These are phyloP conservation scores for Tyrophagus putrescentiae DNA, from an alignment of 1,140 invertebrate species.

Conservation along the genomic window DNA sequence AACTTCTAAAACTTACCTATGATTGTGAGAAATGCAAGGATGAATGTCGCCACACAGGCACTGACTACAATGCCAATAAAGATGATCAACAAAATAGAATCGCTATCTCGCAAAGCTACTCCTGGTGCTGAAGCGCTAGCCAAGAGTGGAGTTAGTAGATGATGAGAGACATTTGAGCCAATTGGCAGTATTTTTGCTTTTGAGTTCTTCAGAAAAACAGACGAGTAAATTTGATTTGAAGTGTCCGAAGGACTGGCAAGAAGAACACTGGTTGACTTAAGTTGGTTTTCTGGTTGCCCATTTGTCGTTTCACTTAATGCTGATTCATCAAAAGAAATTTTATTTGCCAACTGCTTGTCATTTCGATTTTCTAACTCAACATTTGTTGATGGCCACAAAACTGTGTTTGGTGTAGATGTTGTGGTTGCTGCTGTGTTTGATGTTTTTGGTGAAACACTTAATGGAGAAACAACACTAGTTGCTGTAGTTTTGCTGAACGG, in stretches of 20 bases:
- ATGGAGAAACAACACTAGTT: background rate
- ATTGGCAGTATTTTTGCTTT: constrained; percentile 5
- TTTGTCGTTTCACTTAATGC: background rate
- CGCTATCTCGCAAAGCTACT: background rate
- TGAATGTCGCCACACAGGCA: constrained; percentile 9
- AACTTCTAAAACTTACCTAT: background rate
- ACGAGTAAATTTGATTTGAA: background rate
- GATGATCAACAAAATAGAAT: constrained; percentile 14
- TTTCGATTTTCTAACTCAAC: background rate
- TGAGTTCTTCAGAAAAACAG: constrained; percentile 11
- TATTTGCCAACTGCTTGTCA: background rate
- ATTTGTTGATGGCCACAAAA: background rate
- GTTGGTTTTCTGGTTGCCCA: background rate
- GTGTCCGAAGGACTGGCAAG: background rate
- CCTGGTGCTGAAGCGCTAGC: background rate
- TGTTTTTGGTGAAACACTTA: background rate
- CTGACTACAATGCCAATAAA: constrained; percentile 19
- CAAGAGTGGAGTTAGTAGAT: background rate
- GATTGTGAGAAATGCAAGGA: constrained; percentile 11
- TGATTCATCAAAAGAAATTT: background rate
- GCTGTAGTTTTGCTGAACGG: background rate
- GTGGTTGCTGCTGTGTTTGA: background rate
- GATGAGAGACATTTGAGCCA: background rate
- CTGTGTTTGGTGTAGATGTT: background rate
- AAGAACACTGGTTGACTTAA: background rate